These are phyloP conservation scores for Glyptemys insculpta DNA, from an alignment of 2,797 vertebrate genomes.

Conservation along the genomic window DNA sequence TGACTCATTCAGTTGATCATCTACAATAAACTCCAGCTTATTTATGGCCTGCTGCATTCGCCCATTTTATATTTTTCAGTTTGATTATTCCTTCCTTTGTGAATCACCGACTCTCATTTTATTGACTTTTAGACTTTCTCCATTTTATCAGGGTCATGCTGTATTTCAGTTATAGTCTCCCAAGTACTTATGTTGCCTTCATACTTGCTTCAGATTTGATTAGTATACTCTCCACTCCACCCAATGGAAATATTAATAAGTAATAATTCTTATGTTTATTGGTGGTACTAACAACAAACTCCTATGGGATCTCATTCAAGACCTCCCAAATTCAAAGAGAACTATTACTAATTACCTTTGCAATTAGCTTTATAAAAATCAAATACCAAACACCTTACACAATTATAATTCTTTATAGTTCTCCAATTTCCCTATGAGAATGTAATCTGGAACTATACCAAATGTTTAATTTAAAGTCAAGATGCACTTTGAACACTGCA, in stretches of 20 bases:
- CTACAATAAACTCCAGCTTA: background rate
- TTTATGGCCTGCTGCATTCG: background rate
- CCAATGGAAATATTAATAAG: background rate
- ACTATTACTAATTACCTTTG: background rate
- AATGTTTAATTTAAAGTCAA: background rate
- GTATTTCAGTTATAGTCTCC: background rate
- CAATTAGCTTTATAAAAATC: no score
- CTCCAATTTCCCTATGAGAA: background rate
- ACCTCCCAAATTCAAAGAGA: background rate
- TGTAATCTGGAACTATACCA: background rate
- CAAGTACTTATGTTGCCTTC: background rate
- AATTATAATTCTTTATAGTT: background rate
- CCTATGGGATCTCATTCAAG: background rate
- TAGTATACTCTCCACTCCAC: background rate
- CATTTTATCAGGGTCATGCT: background rate
- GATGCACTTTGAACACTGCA: background rate
- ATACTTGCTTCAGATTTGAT: background rate
- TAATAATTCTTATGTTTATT: background rate
- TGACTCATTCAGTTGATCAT: background rate
- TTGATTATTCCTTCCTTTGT: background rate
- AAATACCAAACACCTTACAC: no score
- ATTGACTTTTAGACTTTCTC: background rate
- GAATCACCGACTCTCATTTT: background rate
- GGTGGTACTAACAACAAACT: background rate
- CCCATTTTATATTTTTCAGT: background rate